Evolutionary conservation across 2,113 vertebrate genomes (phyloP).

Genomic region (Ornithorhynchus anatinus): DNA sequence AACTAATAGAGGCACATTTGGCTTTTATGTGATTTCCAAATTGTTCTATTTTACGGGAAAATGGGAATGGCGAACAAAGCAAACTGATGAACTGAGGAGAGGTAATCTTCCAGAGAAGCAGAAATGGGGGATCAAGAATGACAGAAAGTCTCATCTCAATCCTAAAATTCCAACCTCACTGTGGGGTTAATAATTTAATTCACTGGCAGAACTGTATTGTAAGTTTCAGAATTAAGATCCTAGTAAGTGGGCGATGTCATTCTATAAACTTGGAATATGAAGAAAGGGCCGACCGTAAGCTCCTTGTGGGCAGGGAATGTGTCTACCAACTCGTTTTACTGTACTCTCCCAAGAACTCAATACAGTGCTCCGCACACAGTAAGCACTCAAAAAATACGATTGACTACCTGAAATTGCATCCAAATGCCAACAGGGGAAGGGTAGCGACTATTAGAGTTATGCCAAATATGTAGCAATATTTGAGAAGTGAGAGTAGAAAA

Average conservation of each 20-base stretch:
- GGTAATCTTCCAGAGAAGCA: no score
- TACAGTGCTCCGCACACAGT: no score
- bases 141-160: constrained; percentile 61
- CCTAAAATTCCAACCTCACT: constrained; percentile 58
- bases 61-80: no score
- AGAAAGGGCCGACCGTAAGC: constrained; percentile 46
- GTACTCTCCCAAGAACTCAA: no score
- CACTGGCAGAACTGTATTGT: constrained; percentile 58
- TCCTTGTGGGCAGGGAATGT: no score
- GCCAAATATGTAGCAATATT: constrained; percentile 63
- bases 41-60: no score
- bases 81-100: no score
- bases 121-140: no score
- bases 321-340: no score
- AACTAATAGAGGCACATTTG: no score
- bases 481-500: constrained; percentile 53
- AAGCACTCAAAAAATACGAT: no score
- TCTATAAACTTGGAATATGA: constrained; percentile 43
- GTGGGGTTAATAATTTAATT: constrained; percentile 55
- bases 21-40: no score
- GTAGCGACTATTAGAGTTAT: constrained; percentile 69
- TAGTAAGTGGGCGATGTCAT: constrained; percentile 56
- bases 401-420: constrained; percentile 51
- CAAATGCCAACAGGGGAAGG: constrained; percentile 55
- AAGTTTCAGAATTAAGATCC: constrained; percentile 47